Base-by-base conservation (phyloP, 2,797 vertebrate species). In the Coendou prehensilis region DNA sequence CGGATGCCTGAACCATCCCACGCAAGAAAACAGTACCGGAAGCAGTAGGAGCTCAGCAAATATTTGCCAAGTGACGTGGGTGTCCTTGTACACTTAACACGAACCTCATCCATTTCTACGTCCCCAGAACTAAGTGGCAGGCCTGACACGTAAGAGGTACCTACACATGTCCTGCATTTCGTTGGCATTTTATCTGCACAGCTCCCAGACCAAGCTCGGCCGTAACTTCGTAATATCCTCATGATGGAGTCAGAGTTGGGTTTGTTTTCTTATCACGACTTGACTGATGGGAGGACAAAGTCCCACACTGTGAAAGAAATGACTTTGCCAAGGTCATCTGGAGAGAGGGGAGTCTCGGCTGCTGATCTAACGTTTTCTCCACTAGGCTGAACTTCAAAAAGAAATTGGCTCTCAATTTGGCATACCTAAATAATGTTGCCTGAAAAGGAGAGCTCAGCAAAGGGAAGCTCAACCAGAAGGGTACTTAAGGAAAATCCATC, bases 331-430 rank as follows among this genome's bases (percentile, higher is more conserved):
- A 83, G 89, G 82, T 91, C 56, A 0, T 78, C 57, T 73, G 14
- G 75, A 37, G 56, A 84, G 45, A 22, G 6, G 10, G 61, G 28
- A 52, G 73, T 95, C 47, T 75, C 93, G 54, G 50, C 17, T 33
- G 75, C 95, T 91, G 86, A 89, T 30, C 17, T 52, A 30, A 73
- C 61, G 33, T 52, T 93, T 91, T 86, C 59, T 78, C 45, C n/a
- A 52, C 54, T 4, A 91, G 82, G 33, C 30, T 41, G 78, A 59
- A 41, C 41, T 87, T 84, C 28, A 61, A 50, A 78, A 81, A 61
- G 79, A 88, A 91, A 54, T 33, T 82, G 69, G 78, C 64, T 82
- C 87, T 73, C 57, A 10, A 26, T n/a, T 71, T 64, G 18, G 64
- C 2, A 1, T 52, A 28, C 67, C 63, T 56, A 78, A 73, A 85